Percentiles rank a stretch among this genome's conserved stretches.
Conservation (phyloP, 2,113 vertebrate species). For the Halcyon senegalensis region DNA sequence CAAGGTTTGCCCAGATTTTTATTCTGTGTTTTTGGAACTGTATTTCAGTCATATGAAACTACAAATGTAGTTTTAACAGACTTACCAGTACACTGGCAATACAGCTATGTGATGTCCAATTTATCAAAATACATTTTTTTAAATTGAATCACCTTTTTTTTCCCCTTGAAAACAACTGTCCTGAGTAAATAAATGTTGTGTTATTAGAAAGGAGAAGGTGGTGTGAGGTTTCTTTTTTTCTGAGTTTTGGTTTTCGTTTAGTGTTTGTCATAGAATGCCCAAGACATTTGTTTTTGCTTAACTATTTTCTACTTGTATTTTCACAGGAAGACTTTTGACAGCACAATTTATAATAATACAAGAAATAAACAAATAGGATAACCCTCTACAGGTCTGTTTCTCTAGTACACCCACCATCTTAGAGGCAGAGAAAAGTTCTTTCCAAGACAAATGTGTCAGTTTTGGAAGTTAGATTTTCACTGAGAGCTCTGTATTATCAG, state of each 20-base stretch:
- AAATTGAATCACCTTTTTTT: neutral
- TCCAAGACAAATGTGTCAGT: neutral
- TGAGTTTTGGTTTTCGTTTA: neutral
- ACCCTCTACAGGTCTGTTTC: neutral
- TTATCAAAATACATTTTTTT: neutral
- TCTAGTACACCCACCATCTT: neutral
- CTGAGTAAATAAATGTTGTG: neutral
- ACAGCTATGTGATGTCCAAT: neutral
- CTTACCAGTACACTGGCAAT: neutral
- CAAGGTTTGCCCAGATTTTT: neutral
- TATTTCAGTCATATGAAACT: neutral
- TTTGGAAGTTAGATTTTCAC: neutral
- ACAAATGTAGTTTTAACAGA: neutral
- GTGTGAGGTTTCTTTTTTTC: too few relatives aligned
- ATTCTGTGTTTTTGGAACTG: neutral
- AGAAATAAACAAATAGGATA: neutral
- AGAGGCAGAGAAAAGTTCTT: neutral
- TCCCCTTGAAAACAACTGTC: neutral
- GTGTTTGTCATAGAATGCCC: neutral
- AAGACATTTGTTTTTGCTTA: neutral
- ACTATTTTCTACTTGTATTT: neutral
- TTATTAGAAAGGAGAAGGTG: neutral
- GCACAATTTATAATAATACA: neutral
- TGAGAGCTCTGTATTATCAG: neutral
- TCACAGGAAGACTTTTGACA: neutral